phyloP scores from a whole-genome alignment of 2,888 invertebrate genomes.

The Limnephilus auricula region DNA sequence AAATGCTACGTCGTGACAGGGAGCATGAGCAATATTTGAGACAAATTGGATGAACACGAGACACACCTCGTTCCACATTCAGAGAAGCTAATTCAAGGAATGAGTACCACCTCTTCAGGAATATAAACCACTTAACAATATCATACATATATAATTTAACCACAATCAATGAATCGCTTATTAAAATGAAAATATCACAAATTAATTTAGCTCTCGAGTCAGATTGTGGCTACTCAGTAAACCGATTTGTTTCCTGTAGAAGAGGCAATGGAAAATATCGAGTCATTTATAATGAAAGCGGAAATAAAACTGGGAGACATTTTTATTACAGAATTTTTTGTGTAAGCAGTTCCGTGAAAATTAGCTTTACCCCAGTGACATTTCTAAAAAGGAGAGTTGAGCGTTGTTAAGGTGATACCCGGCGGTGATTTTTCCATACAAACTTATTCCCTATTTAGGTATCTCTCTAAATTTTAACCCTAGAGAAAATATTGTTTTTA shows the following conservation, averaged over 20 bases:
- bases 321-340: slow-evolving; percentile 20
- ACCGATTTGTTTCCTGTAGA: neutral
- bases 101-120: neutral
- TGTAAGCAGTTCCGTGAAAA: neutral
- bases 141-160: neutral
- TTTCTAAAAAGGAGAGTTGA: too few species aligned
- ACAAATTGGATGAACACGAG: neutral
- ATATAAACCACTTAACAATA: neutral
- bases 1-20: neutral
- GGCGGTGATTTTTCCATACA: too few species aligned
- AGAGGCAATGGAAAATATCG: neutral
- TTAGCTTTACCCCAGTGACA: too few species aligned
- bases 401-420: too few species aligned
- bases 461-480: too few species aligned
- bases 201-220: neutral
- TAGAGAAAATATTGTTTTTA: too few species aligned
- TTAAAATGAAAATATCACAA: neutral
- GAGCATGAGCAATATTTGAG: neutral
- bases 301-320: neutral
- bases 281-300: neutral
- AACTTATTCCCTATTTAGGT: too few species aligned
- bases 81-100: neutral
- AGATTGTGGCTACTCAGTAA: neutral
- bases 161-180: neutral
- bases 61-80: neutral